Conservation (phyloP, 1,140 invertebrate species). For the Popillia japonica region DNA sequence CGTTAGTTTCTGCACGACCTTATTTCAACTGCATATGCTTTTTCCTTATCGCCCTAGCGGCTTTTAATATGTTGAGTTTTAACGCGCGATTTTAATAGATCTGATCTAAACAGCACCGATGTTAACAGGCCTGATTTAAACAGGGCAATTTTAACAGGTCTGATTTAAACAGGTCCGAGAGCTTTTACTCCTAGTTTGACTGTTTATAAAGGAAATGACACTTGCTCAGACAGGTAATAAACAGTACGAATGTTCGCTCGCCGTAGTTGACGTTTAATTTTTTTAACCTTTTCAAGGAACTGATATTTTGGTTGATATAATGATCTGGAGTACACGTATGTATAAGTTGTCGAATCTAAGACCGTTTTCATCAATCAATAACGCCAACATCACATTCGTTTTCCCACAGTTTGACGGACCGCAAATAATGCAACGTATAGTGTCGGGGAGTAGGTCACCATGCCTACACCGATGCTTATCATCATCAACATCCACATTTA, state of each 20-base stretch:
- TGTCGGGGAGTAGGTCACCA: background rate
- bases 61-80: background rate
- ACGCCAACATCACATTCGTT: conserved; percentile 18
- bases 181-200: no score
- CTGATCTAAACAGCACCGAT: no score
- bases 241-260: background rate
- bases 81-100: background rate
- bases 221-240: background rate
- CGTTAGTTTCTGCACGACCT: background rate
- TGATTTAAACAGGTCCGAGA: no score
- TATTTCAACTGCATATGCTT: background rate
- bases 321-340: background rate
- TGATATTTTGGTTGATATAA: no score
- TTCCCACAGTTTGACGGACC: conserved; percentile 36
- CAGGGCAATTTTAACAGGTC: no score
- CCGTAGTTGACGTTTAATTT: background rate
- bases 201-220: background rate
- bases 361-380: conserved; percentile 41
- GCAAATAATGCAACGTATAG: conserved; percentile 11
- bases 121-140: no score
- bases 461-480: conserved; percentile 40
- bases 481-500: conserved; percentile 1
- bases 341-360: conserved; percentile 37
- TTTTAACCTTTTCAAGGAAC: background rate
- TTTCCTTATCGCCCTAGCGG: background rate